phyloP scores from a whole-genome alignment of 2,888 invertebrate species.

The Chrysolina oricalcia region DNA sequence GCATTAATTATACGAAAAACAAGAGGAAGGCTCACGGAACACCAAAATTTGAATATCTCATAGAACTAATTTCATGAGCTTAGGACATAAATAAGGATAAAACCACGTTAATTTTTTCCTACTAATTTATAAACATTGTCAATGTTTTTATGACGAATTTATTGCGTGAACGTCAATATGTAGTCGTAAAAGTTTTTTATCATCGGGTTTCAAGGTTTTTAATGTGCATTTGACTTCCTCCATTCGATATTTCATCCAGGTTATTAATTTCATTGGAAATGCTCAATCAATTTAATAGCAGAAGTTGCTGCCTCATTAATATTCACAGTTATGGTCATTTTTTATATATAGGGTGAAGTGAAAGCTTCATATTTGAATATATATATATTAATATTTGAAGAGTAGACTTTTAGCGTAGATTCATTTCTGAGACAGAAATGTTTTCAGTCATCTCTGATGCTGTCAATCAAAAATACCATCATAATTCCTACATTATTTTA shows the following conservation, averaged over 20 bases:
- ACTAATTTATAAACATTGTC: constrained; percentile 25
- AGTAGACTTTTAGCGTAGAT: too few relatives aligned
- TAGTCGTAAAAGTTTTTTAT: constrained; percentile 35
- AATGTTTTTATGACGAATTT: constrained; percentile 45
- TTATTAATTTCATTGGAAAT: constrained; percentile 19
- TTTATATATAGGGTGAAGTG: neutral
- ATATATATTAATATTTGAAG: too few relatives aligned
- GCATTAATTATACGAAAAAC: constrained; percentile 37
- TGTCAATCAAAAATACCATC: too few relatives aligned
- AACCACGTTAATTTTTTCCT: constrained; percentile 11
- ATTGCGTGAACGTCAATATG: constrained; percentile 44
- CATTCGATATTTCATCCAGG: constrained; percentile 37
- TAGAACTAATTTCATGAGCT: constrained; percentile 29
- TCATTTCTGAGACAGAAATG: too few relatives aligned
- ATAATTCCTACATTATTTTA: too few relatives aligned
- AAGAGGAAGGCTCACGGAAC: constrained; percentile 37
- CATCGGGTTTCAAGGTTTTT: constrained; percentile 51
- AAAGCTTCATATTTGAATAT: too few relatives aligned
- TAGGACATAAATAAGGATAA: constrained; percentile 28
- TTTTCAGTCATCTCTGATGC: too few relatives aligned
- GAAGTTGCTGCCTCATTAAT: neutral
- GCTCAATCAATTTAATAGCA: constrained; percentile 18
- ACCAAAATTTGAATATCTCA: constrained; percentile 30
- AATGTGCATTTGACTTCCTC: constrained; percentile 53
- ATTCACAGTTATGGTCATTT: neutral